phyloP scores from a whole-genome alignment of 2,797 vertebrate species.

The Gymnodraco acuticeps region DNA sequence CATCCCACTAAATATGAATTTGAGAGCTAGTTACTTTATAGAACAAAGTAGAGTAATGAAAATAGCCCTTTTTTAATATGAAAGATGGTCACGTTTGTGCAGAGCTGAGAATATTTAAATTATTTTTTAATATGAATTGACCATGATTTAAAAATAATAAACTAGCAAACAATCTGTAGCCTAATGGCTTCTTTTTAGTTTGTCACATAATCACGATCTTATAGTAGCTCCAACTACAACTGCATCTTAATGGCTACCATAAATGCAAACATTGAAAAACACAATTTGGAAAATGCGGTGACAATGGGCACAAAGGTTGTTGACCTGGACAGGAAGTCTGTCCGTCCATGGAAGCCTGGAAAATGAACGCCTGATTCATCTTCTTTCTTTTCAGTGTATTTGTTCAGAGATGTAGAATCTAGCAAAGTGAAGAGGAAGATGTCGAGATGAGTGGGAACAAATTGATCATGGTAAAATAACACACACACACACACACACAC shows the following conservation, averaged over 20 bases:
- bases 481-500: too few species aligned
- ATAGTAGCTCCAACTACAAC: background rate
- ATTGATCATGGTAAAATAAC: constrained; percentile 24
- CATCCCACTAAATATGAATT: too few species aligned
- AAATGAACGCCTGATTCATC: too few species aligned
- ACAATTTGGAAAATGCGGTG: background rate
- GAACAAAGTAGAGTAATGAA: too few species aligned
- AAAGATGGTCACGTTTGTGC: too few species aligned
- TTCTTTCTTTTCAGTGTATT: background rate
- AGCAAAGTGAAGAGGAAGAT: background rate
- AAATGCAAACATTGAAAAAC: background rate
- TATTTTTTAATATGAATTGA: too few species aligned
- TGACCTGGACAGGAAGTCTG: background rate
- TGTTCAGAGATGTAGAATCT: background rate
- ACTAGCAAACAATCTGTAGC: too few species aligned
- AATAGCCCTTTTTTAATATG: too few species aligned
- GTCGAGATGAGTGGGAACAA: constrained; percentile 9
- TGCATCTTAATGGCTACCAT: background rate
- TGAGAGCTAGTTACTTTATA: too few species aligned
- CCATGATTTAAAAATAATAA: too few species aligned
- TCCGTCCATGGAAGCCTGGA: background rate
- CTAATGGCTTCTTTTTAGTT: too few species aligned
- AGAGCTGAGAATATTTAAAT: too few species aligned
- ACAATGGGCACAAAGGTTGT: background rate
- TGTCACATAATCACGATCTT: background rate